phyloP scores from a whole-genome alignment of 2,888 invertebrate species.

The Cancer borealis region DNA sequence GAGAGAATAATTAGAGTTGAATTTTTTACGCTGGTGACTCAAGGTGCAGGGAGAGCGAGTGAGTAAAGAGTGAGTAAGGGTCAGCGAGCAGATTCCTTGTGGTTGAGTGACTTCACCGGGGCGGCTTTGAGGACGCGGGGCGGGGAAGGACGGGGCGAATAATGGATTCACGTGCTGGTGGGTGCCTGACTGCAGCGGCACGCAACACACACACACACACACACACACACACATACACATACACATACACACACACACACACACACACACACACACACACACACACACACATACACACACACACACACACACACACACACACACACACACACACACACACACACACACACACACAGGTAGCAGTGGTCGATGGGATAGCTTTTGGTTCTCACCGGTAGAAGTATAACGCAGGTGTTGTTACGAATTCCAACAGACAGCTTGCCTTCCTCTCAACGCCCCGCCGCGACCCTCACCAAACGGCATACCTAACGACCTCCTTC shows the following conservation, averaged over 20 bases:
- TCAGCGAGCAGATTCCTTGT: constrained; percentile 5
- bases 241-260: not conserved
- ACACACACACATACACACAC: constrained; percentile 11
- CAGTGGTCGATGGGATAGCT: not conserved
- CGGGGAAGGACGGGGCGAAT: constrained; percentile 1
- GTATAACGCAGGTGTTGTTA: not conserved
- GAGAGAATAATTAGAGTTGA: not conserved
- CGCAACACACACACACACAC: not conserved
- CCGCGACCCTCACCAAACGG: not conserved
- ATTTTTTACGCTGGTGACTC: not conserved
- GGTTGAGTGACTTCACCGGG: constrained; percentile 43
- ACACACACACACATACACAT: constrained; percentile 21
- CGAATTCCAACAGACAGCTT: constrained; percentile 8
- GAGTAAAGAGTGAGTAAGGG: constrained; percentile 10
- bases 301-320: not conserved
- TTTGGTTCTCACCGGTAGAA: not conserved
- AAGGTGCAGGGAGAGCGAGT: not conserved
- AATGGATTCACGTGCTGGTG: constrained; percentile 31
- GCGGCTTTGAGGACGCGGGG: constrained; percentile 28
- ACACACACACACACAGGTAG: not conserved
- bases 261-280: not conserved
- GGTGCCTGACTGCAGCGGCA: constrained; percentile 10
- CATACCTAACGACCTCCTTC: not conserved
- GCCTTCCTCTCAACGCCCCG: not conserved
- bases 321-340: not conserved